Conservation (phyloP, 2,113 vertebrate species). For the Daboia siamensis region DNA sequence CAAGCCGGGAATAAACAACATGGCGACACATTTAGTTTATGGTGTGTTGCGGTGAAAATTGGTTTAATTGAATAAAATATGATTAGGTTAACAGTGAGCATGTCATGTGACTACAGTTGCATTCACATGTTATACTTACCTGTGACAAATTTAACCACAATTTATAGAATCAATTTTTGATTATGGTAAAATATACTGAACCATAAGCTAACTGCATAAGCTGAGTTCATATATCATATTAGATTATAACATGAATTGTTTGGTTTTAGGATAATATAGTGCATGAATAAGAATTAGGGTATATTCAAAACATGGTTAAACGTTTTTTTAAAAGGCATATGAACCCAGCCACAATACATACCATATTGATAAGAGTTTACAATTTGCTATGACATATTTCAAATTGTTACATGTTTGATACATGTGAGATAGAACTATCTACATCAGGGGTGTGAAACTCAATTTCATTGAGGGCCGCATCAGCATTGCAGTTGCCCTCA, state of each 20-base stretch:
- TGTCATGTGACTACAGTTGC: not conserved
- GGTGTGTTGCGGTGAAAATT: not conserved
- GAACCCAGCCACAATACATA: not conserved
- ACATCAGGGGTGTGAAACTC: too few species aligned
- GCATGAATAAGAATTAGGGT: not conserved
- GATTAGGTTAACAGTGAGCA: not conserved
- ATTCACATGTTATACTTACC: not conserved
- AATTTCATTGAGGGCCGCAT: too few species aligned
- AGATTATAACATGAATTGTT: not conserved
- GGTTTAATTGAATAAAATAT: not conserved
- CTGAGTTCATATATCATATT: not conserved
- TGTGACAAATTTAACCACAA: not conserved
- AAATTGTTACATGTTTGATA: not conserved
- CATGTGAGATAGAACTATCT: not conserved
- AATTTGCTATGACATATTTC: not conserved
- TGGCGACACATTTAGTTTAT: not conserved
- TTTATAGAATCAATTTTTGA: not conserved
- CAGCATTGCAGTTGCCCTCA: too few species aligned
- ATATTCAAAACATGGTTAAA: not conserved
- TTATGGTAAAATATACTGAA: not conserved
- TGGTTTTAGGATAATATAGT: not conserved
- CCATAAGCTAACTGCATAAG: not conserved
- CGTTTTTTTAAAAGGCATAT: not conserved
- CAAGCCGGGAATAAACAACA: too few species aligned
- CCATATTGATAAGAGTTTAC: not conserved